phyloP scores from a whole-genome alignment of 2,113 vertebrate genomes.

The Cyanoliseus patagonus region DNA sequence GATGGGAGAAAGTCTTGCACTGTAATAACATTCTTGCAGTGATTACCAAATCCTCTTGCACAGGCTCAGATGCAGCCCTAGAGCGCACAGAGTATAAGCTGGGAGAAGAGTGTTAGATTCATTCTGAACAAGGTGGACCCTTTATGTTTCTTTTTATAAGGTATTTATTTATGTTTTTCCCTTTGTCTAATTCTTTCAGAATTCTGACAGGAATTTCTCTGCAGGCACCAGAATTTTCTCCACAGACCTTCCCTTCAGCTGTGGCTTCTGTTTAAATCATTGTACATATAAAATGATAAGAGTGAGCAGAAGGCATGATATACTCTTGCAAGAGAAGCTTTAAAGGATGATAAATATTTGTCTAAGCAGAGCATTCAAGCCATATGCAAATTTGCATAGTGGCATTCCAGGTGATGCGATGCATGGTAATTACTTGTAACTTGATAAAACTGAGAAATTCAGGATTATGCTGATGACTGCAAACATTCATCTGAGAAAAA shows the following conservation, averaged over 20 bases:
- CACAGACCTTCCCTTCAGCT: conserved; percentile 12
- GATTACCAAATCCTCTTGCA: background rate
- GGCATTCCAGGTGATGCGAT: conserved; percentile 59
- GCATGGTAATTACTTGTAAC: conserved; percentile 59
- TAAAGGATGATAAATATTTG: conserved; percentile 77
- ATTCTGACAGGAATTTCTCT: background rate
- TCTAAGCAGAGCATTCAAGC: conserved; percentile 64
- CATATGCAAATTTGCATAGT: conserved; percentile 73
- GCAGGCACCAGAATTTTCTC: background rate
- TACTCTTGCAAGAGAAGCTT: conserved; percentile 56
- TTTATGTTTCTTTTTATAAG: background rate
- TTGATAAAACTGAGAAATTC: conserved; percentile 48
- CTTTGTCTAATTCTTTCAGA: background rate
- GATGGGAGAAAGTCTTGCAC: background rate
- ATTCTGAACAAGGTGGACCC: background rate
- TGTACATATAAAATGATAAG: background rate
- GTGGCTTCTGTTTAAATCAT: conserved; percentile 27
- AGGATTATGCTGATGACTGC: background rate
- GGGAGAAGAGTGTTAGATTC: background rate
- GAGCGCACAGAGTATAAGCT: background rate
- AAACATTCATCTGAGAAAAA: background rate
- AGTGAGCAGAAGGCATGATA: conserved; percentile 50
- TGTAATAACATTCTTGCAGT: background rate
- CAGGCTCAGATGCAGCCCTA: background rate
- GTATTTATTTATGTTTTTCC: background rate